phyloP scores from a whole-genome alignment of 2,113 vertebrate genomes.

The Seriola dumerili region DNA sequence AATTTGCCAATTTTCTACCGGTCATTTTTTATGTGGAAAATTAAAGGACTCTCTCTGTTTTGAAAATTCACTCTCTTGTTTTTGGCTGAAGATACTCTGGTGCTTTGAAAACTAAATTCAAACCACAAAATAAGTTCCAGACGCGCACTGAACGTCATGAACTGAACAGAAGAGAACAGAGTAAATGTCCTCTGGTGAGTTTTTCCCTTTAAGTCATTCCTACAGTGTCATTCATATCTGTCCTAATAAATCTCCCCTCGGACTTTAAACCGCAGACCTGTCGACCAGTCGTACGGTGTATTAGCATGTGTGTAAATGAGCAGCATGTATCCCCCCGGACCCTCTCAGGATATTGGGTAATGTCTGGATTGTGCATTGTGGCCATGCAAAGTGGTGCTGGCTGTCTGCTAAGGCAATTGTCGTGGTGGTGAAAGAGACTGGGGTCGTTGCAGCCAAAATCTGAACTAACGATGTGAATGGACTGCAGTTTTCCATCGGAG shows the following conservation, averaged over 20 bases:
- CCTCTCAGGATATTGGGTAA: slow-evolving; percentile 75
- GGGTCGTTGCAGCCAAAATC: slow-evolving; percentile 47
- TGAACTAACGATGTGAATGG: slow-evolving; percentile 40
- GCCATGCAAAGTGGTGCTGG: slow-evolving; percentile 8
- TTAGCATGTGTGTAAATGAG: slow-evolving; percentile 50
- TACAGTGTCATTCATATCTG: slow-evolving; percentile 32
- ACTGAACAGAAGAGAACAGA: background rate
- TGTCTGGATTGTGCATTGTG: slow-evolving; percentile 76
- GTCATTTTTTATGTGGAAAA: too few species aligned
- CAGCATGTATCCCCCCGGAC: slow-evolving; percentile 44
- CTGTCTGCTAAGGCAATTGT: slow-evolving; percentile 72
- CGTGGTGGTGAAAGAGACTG: slow-evolving; percentile 55
- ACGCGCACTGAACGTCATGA: background rate
- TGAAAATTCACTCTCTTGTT: background rate
- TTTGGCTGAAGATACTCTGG: background rate
- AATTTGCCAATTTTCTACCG: too few species aligned
- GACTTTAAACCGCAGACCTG: slow-evolving; percentile 39
- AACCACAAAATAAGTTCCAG: slow-evolving; percentile 17
- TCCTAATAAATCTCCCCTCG: slow-evolving; percentile 14
- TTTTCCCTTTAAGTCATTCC: slow-evolving; percentile 12
- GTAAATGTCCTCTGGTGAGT: background rate
- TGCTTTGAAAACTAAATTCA: slow-evolving; percentile 5
- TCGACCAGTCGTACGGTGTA: background rate
- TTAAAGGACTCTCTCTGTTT: background rate
- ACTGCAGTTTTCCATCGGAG: slow-evolving; percentile 65